Evolutionary conservation across 2,113 vertebrate genomes (phyloP), one percentile per base, ranked within the genome.

Genomic region (Eupsittula cactorum): DNA sequence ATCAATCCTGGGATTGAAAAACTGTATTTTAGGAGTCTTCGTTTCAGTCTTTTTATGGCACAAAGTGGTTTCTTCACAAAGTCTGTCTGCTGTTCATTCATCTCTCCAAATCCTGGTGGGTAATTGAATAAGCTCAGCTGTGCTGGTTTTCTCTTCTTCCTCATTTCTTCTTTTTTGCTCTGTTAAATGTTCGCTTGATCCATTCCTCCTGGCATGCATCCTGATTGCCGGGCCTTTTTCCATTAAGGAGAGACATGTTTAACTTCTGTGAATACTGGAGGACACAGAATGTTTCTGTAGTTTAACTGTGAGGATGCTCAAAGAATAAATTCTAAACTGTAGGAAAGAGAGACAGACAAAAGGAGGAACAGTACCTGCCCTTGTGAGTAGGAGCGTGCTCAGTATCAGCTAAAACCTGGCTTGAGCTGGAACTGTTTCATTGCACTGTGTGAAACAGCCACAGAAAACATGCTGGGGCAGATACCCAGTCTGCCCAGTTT

Each of bases 1-100:
- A 93, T 93, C 92, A 92, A 75, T 79, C 64, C 87, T 53, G 59
- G 86, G 87, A 83, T 84, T 94, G 92, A 91, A 95, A 91, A 86
- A 59, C 64, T 85, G 65, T 73, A 73, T 91, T 95, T 93, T 74
- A 77, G 33, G 49, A 82, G 39, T 75, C 81, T 88, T 87, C 62
- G 6, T 91, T 95, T 93, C 89, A 92, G 79, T 41, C 62, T 75
- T 95, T 94, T 71, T 44, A 49, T 0, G 2, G 67, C 63, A 85
- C 50, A 63, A 77, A 92, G 78, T 65, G 39, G 86, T 80, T 96
- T 49, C 47, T 95, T 86, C 0, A 6, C 89, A 76, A 93, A 68
- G 70, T 92, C 94, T 86, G 81, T 52, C 52, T 70, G 5, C 41
- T 29, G 55, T 92, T 96, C 88, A 79, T 95, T 95, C 81, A 73